Base-by-base conservation (phyloP, 2,797 vertebrate species). In the Anas bernieri region DNA sequence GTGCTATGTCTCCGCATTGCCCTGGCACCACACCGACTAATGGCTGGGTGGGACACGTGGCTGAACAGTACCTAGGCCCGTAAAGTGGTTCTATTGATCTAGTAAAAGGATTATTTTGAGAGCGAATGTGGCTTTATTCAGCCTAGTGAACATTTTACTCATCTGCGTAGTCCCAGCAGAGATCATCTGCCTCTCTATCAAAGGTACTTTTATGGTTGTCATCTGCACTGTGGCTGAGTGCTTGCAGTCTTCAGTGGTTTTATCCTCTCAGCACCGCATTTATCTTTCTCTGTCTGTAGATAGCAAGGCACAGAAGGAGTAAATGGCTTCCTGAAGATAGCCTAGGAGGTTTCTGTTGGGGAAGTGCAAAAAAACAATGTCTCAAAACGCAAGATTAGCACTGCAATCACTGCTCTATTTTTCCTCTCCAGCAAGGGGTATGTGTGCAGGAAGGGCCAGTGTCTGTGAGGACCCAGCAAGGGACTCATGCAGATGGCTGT, bases 221-320 rank as follows among this genome's bases (percentile, higher is more conserved):
- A 17, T 33, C 81, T 56, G 20, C 30, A 2, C 31, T n/a, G 39
- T 20, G 64, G 17, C 37, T 48, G 46, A 37, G 52, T 12, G 7
- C 52, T 77, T 2, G 1, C 17, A 37, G 30, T 8, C 52, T 25
- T 28, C 50, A 5, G 0, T 5, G 33, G 33, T 62, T 81, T 68
- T 9, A 12, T 41, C 54, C 9, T 33, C 31, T 15, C 12, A 4
- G 3, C 46, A 55, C 50, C 13, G 3, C 10, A 20, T 63, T 66
- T 64, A 55, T 41, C 31, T 54, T 28, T 8, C 33, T 46, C 15
- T 56, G 9, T 45, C 41, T 11, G 35, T 10, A 16, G 26, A 31
- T 1, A 14, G 7, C 2, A 4, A 46, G 70, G 31, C 35, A 14
- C 1, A 1, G 48, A 8, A 64, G 35, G 23, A 20, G 7, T 8